Percentiles rank a stretch among this genome's conserved stretches.
Evolutionary conservation across 2,113 vertebrate genomes (phyloP).

Genomic region (Caretta caretta): DNA sequence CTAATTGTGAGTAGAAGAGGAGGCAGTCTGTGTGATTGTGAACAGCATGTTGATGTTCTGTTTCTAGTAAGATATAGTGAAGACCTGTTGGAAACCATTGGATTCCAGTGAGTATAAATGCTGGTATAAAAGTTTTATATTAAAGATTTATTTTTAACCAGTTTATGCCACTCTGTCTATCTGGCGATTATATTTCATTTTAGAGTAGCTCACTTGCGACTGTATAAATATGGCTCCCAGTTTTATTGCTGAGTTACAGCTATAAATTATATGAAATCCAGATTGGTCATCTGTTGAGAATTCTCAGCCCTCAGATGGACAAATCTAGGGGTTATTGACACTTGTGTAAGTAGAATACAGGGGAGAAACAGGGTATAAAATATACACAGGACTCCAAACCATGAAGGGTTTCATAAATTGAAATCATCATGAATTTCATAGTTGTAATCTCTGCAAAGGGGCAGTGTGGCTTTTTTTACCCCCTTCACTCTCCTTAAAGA

Average conservation of each 20-base stretch:
- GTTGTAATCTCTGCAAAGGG: background rate
- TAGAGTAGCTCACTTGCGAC: background rate
- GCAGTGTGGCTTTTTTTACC: background rate
- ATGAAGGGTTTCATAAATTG: background rate
- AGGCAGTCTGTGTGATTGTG: background rate
- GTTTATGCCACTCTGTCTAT: background rate
- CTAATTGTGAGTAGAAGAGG: background rate
- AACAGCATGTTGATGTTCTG: background rate
- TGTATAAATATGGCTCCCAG: background rate
- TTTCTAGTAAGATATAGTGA: background rate
- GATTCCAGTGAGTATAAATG: background rate
- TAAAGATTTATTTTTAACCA: background rate
- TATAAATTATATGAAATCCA: background rate
- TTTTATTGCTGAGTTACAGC: background rate
- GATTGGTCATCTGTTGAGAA: background rate
- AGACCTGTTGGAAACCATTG: background rate
- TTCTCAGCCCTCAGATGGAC: background rate
- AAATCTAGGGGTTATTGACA: background rate
- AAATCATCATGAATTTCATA: background rate
- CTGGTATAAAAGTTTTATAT: background rate
- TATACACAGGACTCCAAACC: background rate
- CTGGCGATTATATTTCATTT: background rate
- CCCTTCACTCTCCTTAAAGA: background rate
- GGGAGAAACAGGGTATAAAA: fast-evolving
- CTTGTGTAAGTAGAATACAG: background rate